A percentile compares a stretch with the other conserved stretches of the same genome.
Evolutionary conservation across 2,888 invertebrate genomes (phyloP).

Genomic region (Drosophila mimica): DNA sequence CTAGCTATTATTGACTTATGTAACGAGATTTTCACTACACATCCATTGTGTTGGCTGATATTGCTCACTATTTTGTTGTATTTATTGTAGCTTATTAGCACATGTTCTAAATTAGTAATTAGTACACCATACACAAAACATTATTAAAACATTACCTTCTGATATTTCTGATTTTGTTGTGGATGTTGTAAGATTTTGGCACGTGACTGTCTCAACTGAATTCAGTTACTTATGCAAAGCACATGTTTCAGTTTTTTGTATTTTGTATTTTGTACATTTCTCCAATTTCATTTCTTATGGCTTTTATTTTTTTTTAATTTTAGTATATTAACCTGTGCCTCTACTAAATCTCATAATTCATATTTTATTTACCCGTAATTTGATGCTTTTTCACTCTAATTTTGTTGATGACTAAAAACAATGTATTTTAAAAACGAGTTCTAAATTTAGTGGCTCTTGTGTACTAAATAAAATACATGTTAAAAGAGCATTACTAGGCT

Average conservation of each 20-base stretch:
- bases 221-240: neutral
- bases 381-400: neutral
- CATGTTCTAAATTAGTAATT: slow-evolving; percentile 1
- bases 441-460: neutral
- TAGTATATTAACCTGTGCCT: neutral
- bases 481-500: neutral
- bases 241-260: neutral
- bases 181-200: neutral
- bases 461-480: neutral
- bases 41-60: slow-evolving; percentile 14
- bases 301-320: neutral
- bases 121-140: neutral
- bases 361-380: neutral
- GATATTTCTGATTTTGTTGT: neutral
- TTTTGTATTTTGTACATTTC: neutral
- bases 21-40: slow-evolving; percentile 5
- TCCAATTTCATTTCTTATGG: neutral
- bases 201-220: neutral
- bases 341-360: neutral
- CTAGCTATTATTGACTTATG: slow-evolving; percentile 29
- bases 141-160: neutral
- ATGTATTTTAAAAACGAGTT: neutral
- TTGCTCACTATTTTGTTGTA: slow-evolving; percentile 7
- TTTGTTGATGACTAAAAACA: neutral
- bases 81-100: neutral